These are phyloP conservation scores for Brachypalpus laphriformis DNA, from an alignment of 2,888 invertebrate species.

Conservation along the genomic window DNA sequence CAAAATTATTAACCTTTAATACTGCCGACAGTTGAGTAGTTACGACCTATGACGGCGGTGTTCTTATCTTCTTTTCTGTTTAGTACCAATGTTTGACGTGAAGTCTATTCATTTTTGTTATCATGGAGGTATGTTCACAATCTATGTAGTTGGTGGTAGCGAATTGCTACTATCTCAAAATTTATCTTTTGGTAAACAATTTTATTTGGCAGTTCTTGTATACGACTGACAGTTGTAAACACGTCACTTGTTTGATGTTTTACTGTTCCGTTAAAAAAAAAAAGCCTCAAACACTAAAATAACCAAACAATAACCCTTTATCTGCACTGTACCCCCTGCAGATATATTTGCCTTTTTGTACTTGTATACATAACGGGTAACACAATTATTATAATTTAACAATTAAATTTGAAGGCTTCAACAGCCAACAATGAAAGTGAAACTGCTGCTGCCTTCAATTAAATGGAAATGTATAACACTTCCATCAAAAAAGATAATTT, in stretches of 20 bases:
- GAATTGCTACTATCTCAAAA: background rate
- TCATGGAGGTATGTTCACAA: background rate
- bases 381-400: background rate
- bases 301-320: background rate
- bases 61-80: background rate
- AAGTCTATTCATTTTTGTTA: background rate
- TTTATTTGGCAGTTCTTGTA: background rate
- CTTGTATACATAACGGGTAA: background rate
- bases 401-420: background rate
- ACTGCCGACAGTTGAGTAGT: background rate
- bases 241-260: background rate
- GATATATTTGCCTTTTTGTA: no score
- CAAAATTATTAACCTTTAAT: background rate
- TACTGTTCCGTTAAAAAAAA: background rate
- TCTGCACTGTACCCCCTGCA: no score
- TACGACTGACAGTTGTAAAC: background rate
- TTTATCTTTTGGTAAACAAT: background rate
- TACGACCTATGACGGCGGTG: background rate
- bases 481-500: background rate
- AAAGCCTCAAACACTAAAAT: no score
- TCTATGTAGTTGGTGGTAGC: background rate
- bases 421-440: constrained; percentile 5
- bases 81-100: background rate
- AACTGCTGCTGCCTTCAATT: background rate
- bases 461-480: constrained; percentile 6